Evolutionary conservation across 2,797 vertebrate genomes (phyloP), one percentile per base, ranked within the genome.

Genomic region (Sphenodon punctatus): DNA sequence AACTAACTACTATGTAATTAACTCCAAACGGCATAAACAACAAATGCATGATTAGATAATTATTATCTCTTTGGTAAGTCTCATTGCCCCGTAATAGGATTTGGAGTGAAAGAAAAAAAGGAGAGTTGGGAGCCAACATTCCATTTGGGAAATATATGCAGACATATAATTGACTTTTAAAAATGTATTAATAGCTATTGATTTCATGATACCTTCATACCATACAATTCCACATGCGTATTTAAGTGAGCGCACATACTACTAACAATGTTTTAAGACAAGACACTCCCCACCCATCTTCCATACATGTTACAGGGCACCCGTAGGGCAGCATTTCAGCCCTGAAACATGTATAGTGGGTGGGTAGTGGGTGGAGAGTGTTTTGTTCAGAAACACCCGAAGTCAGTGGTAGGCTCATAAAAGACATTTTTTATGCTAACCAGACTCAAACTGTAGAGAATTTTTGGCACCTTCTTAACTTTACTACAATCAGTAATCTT

Each of bases 1-100:
- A 49, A 48, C 66, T 73, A 85, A 81, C 83, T 79, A 66, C 41
- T 20, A 34, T 77, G 61, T 59, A 67, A 84, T 79, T 83, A 78
- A 66, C 36, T 66, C n/a, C 32, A 71, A 84, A 65, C 6, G 10
- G 63, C 25, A 68, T 64, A 66, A 79, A 63, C 53, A 74, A 65
- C 53, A 80, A 58, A 64, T 49, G 16, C 51, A 41, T 67, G 22
- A 74, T 61, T 70, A 73, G 39, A 22, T 84, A 53, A 80, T 85
- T 59, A 74, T 61, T 78, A 78, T 39, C 25, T 70, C 38, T 78
- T 55, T 42, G 20, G 43, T 41, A 64, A 75, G 30, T 75, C 15
- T 12, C 42, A 46, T 80, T 84, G 25, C 34, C 59, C n/a, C 48
- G 42, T 83, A 66, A 68, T 25, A 67, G 59, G 45, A 78, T 48